Evolutionary conservation across 2,113 vertebrate species (phyloP), one percentile per base, ranked within the genome.

Genomic region (Thryonomys swinderianus): DNA sequence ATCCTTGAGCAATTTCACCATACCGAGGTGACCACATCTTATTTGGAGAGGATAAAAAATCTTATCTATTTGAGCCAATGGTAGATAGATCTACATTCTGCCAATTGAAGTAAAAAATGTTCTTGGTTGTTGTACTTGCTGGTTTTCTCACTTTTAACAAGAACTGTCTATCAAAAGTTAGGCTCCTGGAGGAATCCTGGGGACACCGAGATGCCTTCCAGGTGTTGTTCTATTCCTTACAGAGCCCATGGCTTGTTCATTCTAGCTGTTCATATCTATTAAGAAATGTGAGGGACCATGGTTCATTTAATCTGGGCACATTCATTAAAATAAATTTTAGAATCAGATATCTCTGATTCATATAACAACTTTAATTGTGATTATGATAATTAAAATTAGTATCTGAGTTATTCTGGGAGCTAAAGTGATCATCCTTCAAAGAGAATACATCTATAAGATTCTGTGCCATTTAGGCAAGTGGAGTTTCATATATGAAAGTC

Each of bases 91-190:
- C 87, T 94, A 64, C 59, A 57, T 86, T 87, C 34, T 89, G 84
- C 87, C 51, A 42, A 83, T 69, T 69, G 61, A 90, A 91, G 48
- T 74, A 67, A 88, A 95, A 91, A 82, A 45, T 16, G 42, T 88
- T 93, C 51, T 79, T 80, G 55, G 62, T 66, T 76, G 90, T 91
- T 76, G 74, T 66, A 45, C 78, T 89, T 81, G 45, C 53, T 87
- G 18, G 91, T 93, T 96, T 94, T 95, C 69, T 69, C 74, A 88
- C 82, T 96, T 90, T 89, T 93, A 91, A 92, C n/a, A 96, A 96
- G 86, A 96, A 93, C 57, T 84, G 40, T 71, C 84, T 76, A 96
- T 94, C 76, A 80, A 83, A 88, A 91, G 73, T 89, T 62, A 79
- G 74, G 18, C 59, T 94, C 7, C 66, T 93, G 59, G 51, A 67